Evolutionary conservation across 2,113 vertebrate species (phyloP), one percentile per base, ranked within the genome.

Genomic region (Oceanites oceanicus): DNA sequence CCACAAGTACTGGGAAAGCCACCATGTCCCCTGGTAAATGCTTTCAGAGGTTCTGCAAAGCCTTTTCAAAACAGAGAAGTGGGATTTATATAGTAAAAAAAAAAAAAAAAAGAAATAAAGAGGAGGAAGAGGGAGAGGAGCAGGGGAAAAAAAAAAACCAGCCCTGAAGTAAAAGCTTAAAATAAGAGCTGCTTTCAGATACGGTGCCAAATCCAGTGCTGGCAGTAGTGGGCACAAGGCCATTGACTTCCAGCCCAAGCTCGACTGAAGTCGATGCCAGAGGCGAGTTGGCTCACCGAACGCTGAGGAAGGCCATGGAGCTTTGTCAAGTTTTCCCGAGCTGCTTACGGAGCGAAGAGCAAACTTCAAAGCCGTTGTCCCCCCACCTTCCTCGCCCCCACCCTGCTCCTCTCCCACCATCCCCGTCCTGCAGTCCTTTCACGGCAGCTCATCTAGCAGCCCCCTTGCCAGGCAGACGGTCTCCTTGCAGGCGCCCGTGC

Each of bases 301-400:
- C 0, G 0, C 88, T 0, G 7, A 47, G 80, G 45, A 94, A 82
- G 84, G 91, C 94, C 44, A 3, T 49, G 91, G 86, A 92, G 80
- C 70, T 92, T 63, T 89, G 95, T 95, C 95, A 96, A 87, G 76
- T 94, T 96, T 97, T 95, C 94, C 89, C n/a, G 15, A 81, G 70
- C 85, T 94, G 96, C 92, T 95, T 61, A 40, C 3, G 7, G 82
- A 93, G 70, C 0, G 5, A 93, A 79, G 78, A 86, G 62, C 58
- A 49, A 65, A 96, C 91, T 93, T 96, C 95, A 97, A 96, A 97
- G 91, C 27, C 2, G 1, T 19, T 49, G 53, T n/a, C 34, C 18
- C 30, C 21, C 30, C 59, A 58, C 16, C 21, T 15, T 34, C 68
- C 25, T 93, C 38, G 0, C 38, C 25, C 59, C 42, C 58, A 79